Evolutionary conservation across 2,113 vertebrate species (phyloP), one percentile per base, ranked within the genome.

Genomic region (Sylvietta virens): DNA sequence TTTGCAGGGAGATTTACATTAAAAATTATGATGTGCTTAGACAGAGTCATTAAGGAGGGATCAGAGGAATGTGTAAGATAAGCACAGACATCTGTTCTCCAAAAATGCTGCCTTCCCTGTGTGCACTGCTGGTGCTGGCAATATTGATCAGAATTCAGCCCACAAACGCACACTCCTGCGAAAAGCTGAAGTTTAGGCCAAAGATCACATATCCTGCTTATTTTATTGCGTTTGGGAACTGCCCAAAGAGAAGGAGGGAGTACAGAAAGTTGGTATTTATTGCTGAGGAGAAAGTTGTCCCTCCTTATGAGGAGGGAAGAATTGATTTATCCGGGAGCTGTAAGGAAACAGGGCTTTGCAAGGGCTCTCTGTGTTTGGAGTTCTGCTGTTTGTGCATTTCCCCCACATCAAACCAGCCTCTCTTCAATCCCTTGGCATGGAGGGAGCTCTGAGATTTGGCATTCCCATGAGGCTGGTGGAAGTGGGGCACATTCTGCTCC

Each of bases 1-100:
- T 89, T 78, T 82, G 78, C 81, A 71, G 73, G 28, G 81, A 89
- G 77, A 48, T 87, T 92, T 91, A 72, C 61, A 76, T 81, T 79
- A 85, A 87, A 81, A 86, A 69, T 72, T 11, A 76, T 47, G 51
- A 76, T 44, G 65, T 78, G 87, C 73, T 93, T 84, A 71, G 73
- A 50, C 60, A 39, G 15, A 84, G 74, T 62, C 15, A 15, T 91
- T 93, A 91, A 87, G 73, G 87, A 66, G 50, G 92, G 81, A 84
- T 86, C 78, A 91, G 87, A 89, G 78, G 82, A 86, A 76, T 42
- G 31, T 27, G 47, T 44, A 30, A 74, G 84, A 76, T 81, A 88
- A 92, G 86, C 88, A 58, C 2, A 81, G 84, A 44, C 81, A 86
- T 58, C 87, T 84, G 79, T 37, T 88, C 77, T 70, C 47, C 71